Evolutionary conservation across 2,888 invertebrate genomes (phyloP).

Genomic region (Dasysyrphus albostriatus): DNA sequence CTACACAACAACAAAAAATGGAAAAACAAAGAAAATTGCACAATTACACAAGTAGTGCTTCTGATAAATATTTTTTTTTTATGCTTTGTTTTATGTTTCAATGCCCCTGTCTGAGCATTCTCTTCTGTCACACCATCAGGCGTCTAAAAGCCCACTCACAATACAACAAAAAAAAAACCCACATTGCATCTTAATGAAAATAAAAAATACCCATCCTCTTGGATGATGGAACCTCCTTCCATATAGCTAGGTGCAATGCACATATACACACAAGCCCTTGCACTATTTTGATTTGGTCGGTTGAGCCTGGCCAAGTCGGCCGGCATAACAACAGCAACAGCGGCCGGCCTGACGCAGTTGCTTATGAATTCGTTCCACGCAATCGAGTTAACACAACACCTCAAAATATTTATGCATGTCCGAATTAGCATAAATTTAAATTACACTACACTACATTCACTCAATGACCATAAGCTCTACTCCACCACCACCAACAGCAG

Average conservation of each 20-base stretch:
- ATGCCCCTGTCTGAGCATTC: constrained; percentile 37
- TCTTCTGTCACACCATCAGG: constrained; percentile 44
- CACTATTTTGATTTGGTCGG: constrained; percentile 11
- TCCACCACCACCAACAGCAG: background rate
- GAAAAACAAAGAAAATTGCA: constrained; percentile 6
- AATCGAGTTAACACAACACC: constrained; percentile 76
- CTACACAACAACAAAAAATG: background rate
- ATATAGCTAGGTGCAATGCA: constrained; percentile 4
- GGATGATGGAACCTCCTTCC: constrained; percentile 47
- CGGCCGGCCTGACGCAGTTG: constrained; percentile 44
- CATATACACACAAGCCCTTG: background rate
- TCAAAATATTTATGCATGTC: constrained; percentile 75
- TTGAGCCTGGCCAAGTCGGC: background rate
- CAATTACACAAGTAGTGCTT: constrained; percentile 37
- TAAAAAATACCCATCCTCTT: constrained; percentile 34
- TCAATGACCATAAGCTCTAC: constrained; percentile 48
- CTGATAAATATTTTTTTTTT: constrained; percentile 1
- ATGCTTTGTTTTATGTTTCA: constrained; percentile 1
- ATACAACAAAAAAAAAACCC: constrained; percentile 35
- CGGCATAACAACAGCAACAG: background rate
- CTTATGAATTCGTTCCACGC: constrained; percentile 74
- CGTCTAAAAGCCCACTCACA: constrained; percentile 58
- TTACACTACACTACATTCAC: constrained; percentile 71
- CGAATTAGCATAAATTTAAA: constrained; percentile 76
- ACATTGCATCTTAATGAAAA: constrained; percentile 41